Evolutionary conservation across 2,797 vertebrate genomes (phyloP), one percentile per base, ranked within the genome.

Genomic region (Psittacula echo): DNA sequence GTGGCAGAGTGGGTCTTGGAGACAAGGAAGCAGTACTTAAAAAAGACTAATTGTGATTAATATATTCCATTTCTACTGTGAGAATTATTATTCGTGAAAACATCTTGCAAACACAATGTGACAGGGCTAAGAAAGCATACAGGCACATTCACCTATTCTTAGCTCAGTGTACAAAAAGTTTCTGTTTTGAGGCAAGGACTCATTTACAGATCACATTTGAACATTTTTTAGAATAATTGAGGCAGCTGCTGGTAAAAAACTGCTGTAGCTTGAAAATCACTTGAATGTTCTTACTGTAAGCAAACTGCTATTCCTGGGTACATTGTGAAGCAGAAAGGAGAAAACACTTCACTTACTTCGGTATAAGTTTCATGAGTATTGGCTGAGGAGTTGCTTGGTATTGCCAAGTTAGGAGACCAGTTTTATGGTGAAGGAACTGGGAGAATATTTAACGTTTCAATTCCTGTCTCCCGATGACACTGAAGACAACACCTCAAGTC

Each of bases 111-210:
- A 95, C 65, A 53, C n/a, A 61, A 71, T 60, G 61, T 90, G 93
- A 91, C 88, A 88, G 76, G 61, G 47, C 64, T 64, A 30, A 83
- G 80, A 75, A 78, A 74, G 47, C 87, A 62, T 4, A 23, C 58
- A 45, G 72, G 61, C 87, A 41, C 47, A 48, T 87, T 89, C 91
- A 90, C 86, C 73, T 92, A 86, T 86, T 87, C 86, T 90, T 91
- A 85, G 89, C 85, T 91, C 86, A 79, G 39, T 7, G 23, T 42
- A n/a, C 68, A 88, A 79, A 14, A 78, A 56, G 58, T 42, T 88
- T 72, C 65, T 89, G 42, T 81, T 85, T 70, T 30, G 32, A 81
- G 37, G 77, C 50, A 64, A 86, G 47, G 60, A 37, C 44, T 92
- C 50, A 39, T 87, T 93, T 87, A 64, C 74, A 93, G 80, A 84